Base-by-base conservation (phyloP, 1,140 invertebrate genomes). In the Stenopsyche tienmushanensis region DNA sequence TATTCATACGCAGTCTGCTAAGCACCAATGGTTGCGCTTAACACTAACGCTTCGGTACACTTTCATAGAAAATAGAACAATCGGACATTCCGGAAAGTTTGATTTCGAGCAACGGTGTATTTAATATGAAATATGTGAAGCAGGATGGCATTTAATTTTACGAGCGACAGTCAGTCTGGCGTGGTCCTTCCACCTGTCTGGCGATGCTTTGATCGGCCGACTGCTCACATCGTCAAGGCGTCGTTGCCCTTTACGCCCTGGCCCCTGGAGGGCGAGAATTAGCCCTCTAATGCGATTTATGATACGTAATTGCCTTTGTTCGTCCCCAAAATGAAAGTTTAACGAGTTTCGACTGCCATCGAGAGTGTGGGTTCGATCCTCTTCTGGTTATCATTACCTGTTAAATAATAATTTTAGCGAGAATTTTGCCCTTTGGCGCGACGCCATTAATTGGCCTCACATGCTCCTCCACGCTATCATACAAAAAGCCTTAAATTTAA, bases 261-360 rank as follows among this genome's bases (percentile, higher is more conserved):
- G 20, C 25, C 20, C 15, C 47, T 57, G 23, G 9, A 57, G 55
- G 55, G 54, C 52, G 39, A 50, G 17, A 55, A 67, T 67, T 49
- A 62, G 34, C 41, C 18, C 29, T 26, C 50, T 67, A 60, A 67
- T 67, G 26, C 62, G 45, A 64, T 64, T 67, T 67, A 45, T 60
- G 45, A 42, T 26, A 54, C 17, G 44, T 64, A 67, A 67, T 64
- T 47, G 62, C 53, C 66, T 58, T 64, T 67, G 65, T 63, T 23
- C 34, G 29, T 25, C 62, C 41, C 49, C 57, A 34, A 67, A 67
- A 67, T 62, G 29, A 21, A 26, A 67, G 54, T 64, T 58, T 34
- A 13, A 34, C 13, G 29, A 34, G 29, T 34, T 34, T 34, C 29
- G 13, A 34, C 29, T 34, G 29, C 29, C 29, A n/a, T n/a, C n/a